Evolutionary conservation across 1,140 invertebrate species (phyloP).

Genomic region (Nasonia vitripennis): DNA sequence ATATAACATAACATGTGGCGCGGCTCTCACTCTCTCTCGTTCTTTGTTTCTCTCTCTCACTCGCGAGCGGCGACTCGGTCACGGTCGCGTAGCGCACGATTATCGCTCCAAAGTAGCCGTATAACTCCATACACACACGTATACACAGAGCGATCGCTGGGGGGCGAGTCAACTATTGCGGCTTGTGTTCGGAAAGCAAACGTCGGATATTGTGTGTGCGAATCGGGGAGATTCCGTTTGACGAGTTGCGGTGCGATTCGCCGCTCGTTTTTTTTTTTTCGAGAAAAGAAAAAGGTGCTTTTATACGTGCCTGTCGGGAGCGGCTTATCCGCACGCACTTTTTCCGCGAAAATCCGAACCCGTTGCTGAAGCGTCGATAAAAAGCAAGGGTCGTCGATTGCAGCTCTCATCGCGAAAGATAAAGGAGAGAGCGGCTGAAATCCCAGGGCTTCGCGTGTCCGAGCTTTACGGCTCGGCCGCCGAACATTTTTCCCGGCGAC

Average conservation of each 20-base stretch:
- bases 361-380: background rate
- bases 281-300: background rate
- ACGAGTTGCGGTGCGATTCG: background rate
- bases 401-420: background rate
- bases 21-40: no score
- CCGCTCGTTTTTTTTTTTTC: no score
- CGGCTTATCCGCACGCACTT: background rate
- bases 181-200: background rate
- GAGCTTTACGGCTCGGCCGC: background rate
- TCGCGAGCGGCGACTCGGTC: conserved; percentile 5
- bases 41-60: background rate
- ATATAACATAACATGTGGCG: no score
- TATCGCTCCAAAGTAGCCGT: background rate
- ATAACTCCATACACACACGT: no score
- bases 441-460: background rate
- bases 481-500: no score
- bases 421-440: background rate
- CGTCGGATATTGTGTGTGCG: no score
- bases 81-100: background rate
- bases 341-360: background rate
- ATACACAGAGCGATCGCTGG: background rate
- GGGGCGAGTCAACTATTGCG: background rate
- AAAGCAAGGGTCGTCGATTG: background rate
- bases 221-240: background rate
- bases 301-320: background rate